Conservation (phyloP, 2,797 vertebrate genomes). For the Fratercula arctica region DNA sequence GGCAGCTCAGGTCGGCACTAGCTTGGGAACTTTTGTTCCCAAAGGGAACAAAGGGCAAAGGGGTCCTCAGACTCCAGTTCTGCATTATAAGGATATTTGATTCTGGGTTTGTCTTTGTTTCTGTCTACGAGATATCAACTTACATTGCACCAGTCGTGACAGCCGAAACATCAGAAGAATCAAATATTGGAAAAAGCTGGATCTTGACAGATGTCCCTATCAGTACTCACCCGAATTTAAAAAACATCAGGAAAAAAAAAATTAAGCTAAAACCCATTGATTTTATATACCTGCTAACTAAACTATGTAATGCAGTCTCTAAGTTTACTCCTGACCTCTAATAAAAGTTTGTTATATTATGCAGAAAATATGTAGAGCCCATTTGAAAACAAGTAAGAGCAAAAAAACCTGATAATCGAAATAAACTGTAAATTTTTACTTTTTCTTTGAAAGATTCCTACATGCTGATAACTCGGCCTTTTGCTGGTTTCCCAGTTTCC, state of each 20-base stretch:
- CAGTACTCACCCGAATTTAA: neutral
- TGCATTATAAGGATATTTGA: fast-evolving
- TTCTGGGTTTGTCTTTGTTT: neutral
- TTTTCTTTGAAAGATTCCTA: neutral
- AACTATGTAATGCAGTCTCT: neutral
- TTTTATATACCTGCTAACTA: neutral
- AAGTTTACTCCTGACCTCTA: neutral
- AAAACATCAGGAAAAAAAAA: neutral
- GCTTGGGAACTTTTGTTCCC: neutral
- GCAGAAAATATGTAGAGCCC: neutral
- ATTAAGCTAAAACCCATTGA: neutral
- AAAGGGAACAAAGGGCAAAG: neutral
- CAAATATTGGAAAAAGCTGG: neutral
- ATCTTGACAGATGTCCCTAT: neutral
- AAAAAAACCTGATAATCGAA: neutral
- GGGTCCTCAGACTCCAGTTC: neutral
- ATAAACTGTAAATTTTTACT: neutral
- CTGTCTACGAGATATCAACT: neutral
- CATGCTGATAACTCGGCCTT: neutral
- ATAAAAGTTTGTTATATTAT: neutral
- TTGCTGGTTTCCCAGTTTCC: neutral
- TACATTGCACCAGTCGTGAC: fast-evolving
- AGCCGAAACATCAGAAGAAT: neutral
- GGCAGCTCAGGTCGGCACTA: neutral
- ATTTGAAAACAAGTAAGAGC: neutral